phyloP scores from a whole-genome alignment of 2,797 vertebrate genomes.

The Cuniculus paca region DNA sequence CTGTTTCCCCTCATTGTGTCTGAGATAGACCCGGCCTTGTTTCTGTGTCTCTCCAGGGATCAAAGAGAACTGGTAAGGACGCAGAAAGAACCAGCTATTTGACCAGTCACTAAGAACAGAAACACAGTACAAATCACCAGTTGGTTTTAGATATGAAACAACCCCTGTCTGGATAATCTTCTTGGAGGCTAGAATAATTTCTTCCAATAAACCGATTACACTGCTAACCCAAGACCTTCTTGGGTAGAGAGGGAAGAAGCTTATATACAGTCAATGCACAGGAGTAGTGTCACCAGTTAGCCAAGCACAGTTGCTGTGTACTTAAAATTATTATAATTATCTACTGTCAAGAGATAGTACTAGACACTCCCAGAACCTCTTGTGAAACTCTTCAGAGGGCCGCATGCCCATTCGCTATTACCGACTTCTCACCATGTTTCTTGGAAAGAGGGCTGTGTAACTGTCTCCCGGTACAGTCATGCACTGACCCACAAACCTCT shows the following conservation, averaged over 20 bases:
- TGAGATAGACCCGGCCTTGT: conserved; percentile 3
- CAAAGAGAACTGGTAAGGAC: not conserved
- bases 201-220: not conserved
- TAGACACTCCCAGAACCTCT: not conserved
- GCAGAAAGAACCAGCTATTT: not conserved
- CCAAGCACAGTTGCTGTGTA: not conserved
- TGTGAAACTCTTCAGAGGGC: not conserved
- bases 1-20: not conserved
- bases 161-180: not conserved
- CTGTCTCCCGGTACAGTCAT: not conserved
- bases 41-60: not conserved
- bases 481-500: not conserved
- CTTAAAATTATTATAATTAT: not conserved
- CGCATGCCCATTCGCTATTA: not conserved
- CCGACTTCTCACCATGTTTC: not conserved
- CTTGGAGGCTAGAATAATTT: not conserved
- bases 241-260: not conserved
- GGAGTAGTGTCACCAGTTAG: not conserved
- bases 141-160: not conserved
- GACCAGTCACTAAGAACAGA: conserved; percentile 5
- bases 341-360: not conserved
- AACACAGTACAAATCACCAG: not conserved
- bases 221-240: conserved; percentile 14
- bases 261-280: not conserved
- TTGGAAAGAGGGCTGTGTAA: not conserved